These are phyloP conservation scores for Mastigias papua DNA, from an alignment of 30 jellyfish, hydroid and myxozoan species.

Conservation along the genomic window DNA sequence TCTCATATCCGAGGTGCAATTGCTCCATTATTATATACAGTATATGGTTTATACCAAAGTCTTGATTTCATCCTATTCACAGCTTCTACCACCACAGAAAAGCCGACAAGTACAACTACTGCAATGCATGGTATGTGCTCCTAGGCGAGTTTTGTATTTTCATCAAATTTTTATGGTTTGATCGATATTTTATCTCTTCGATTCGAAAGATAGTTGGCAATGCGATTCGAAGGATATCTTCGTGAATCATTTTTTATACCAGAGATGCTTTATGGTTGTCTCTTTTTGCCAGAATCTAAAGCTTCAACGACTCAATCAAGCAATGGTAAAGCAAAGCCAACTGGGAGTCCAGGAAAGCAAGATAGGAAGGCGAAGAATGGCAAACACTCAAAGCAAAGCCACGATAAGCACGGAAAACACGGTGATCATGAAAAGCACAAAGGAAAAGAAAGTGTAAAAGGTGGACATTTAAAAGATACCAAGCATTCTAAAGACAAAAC, in stretches of 20 bases:
- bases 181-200: no score
- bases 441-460: background rate
- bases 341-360: background rate
- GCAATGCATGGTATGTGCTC: background rate
- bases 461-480: background rate
- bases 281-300: background rate
- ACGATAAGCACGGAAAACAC: constrained; percentile 31
- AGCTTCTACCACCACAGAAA: background rate
- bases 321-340: background rate
- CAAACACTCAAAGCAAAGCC: constrained; percentile 36
- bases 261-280: background rate
- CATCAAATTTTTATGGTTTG: background rate
- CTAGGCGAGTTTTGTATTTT: background rate
- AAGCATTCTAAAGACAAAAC: constrained; percentile 10
- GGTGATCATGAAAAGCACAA: constrained; percentile 8
- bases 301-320: background rate
- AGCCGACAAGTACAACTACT: background rate
- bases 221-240: no score
- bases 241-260: background rate
- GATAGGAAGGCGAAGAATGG: background rate
- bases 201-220: no score
- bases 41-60: no score
- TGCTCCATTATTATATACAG: no score
- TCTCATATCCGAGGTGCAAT: no score
- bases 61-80: constrained; percentile 1